phyloP scores from a whole-genome alignment of 2,888 invertebrate species.

The Leptothorax acervorum region DNA sequence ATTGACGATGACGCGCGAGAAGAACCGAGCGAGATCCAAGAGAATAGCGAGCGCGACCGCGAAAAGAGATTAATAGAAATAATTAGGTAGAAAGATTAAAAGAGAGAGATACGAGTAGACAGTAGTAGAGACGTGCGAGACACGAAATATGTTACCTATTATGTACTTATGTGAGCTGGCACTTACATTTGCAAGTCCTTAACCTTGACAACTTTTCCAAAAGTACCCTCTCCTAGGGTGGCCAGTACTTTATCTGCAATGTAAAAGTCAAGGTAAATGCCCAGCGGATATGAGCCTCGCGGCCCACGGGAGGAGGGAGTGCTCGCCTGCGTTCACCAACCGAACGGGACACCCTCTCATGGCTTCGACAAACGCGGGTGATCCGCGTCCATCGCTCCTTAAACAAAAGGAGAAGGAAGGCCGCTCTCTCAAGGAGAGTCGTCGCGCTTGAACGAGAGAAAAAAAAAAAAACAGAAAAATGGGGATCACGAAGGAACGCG shows the following conservation, averaged over 20 bases:
- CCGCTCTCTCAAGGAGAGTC: conserved; percentile 27
- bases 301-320: conserved; percentile 67
- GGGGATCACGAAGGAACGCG: conserved; percentile 50
- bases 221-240: conserved; percentile 99
- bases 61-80: neutral
- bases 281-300: conserved; percentile 76
- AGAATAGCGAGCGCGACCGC: neutral
- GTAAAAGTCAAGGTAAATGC: conserved; percentile 86
- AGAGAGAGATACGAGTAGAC: neutral
- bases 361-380: conserved; percentile 59
- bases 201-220: conserved; percentile 99
- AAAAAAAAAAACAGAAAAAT: conserved; percentile 38
- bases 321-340: conserved; percentile 62
- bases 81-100: neutral
- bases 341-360: conserved; percentile 56
- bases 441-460: neutral
- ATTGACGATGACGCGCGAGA: conserved; percentile 38
- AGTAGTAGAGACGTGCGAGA: conserved; percentile 33
- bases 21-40: neutral
- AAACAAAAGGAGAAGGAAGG: conserved; percentile 21
- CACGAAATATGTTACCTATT: conserved; percentile 67
- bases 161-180: conserved; percentile 70
- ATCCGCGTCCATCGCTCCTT: conserved; percentile 27
- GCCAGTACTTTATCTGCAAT: conserved; percentile 99
- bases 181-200: conserved; percentile 98